phyloP scores from a whole-genome alignment of 1,140 invertebrate genomes.

The Chrysomallon squamiferum region DNA sequence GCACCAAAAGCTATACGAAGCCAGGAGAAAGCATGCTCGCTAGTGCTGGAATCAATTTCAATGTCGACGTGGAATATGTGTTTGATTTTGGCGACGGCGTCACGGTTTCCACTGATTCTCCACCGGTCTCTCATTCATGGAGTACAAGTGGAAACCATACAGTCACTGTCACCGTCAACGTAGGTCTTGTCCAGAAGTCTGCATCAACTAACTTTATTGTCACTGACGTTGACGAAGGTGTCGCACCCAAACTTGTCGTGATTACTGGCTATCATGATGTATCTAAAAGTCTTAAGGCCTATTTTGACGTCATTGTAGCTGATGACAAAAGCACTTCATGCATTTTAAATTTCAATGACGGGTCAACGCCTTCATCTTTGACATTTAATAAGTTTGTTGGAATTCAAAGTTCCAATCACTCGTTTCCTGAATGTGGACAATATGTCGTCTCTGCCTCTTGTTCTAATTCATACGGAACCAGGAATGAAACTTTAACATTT shows the following conservation, averaged over 20 bases:
- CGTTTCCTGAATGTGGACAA: conserved; percentile 19
- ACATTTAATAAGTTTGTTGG: conserved; percentile 18
- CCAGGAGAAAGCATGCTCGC: conserved; percentile 46
- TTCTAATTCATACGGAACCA: conserved; percentile 31
- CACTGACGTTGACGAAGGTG: conserved; percentile 45
- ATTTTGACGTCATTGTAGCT: conserved; percentile 20
- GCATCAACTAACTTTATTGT: conserved; percentile 24
- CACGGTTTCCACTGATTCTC: conserved; percentile 18
- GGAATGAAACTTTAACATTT: conserved; percentile 17
- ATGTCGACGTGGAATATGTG: conserved; percentile 25
- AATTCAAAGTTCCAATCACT: background rate
- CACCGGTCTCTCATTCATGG: conserved; percentile 45
- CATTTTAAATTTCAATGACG: conserved; percentile 28
- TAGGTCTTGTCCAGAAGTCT: conserved; percentile 30
- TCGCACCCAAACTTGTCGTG: conserved; percentile 35
- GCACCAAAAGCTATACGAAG: conserved; percentile 35
- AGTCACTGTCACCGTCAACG: conserved; percentile 37
- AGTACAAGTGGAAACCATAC: conserved; percentile 29
- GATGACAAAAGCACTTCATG: conserved; percentile 22
- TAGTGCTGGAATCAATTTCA: conserved; percentile 25
- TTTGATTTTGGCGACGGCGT: conserved; percentile 53
- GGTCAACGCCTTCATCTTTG: background rate
- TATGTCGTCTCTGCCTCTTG: conserved; percentile 25
- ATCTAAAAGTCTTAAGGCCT: conserved; percentile 12
- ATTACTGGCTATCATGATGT: conserved; percentile 23